Base-by-base conservation (phyloP, 2,113 vertebrate genomes). In the Pandion haliaetus region DNA sequence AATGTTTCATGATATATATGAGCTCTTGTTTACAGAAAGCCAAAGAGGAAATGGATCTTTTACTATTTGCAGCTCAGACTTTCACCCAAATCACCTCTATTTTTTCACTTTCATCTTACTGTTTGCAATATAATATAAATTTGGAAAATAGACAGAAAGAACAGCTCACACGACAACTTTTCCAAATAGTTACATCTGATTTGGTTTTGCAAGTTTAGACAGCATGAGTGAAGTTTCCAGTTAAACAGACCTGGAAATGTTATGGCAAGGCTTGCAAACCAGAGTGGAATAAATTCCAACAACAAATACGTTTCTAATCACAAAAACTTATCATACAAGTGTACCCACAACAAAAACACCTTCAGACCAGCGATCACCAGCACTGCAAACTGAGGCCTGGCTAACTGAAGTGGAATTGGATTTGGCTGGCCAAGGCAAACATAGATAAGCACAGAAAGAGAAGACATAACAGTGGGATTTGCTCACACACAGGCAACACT, bases 401-500 rank as follows among this genome's bases (percentile, higher is more conserved):
- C 82, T 67, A 44, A 28, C 38, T 2, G 11, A 17, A 29, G 40
- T 8, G 36, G 26, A 61, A 23, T 0, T n/a, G 47, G 50, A 16
- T 8, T 10, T 0, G 2, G 45, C 67, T 17, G 38, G 21, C 57
- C 71, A 58, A 80, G 62, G 74, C 62, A 58, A 82, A 85, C 6
- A 10, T 0, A 80, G 88, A 82, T 76, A 91, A 94, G 72, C 47
- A 16, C 2, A 8, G 88, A 2, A 23, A 21, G 55, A 69, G 50
- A 62, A 94, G 92, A 91, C 94, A 55, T 6, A 91, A 95, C 65
- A 91, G 50, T 36, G 24, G 31, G 67, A 73, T 42, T 4, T 3
- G 38, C 42, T 40, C 49, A 28, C 0, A 2, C 23, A 2, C 9
- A 10, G 47, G 28, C 24, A 8, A 3, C 1, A 0, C 45, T 32